Conservation (phyloP, 2,888 invertebrate genomes). For the Tigriopus californicus region DNA sequence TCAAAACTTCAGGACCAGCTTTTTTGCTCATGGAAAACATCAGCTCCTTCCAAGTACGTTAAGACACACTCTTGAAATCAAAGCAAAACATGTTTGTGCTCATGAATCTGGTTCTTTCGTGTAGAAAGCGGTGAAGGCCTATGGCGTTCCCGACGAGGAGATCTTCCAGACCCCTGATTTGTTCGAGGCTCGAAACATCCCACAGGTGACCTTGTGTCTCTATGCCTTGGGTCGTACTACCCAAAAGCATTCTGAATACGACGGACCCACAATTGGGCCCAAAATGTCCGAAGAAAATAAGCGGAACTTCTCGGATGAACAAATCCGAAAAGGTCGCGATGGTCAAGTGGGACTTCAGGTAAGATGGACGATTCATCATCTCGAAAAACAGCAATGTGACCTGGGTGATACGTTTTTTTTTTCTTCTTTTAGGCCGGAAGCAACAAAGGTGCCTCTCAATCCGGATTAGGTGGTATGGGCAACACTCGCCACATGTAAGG, state of each 20-base stretch:
- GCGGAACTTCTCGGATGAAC: slow-evolving; percentile 80
- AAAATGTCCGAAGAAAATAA: slow-evolving; percentile 91
- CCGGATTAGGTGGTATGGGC: slow-evolving; percentile 88
- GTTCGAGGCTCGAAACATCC: slow-evolving; percentile 88
- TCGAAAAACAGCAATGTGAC: slow-evolving; percentile 18
- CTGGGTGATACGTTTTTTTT: slow-evolving; percentile 8
- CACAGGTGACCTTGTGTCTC: slow-evolving; percentile 62
- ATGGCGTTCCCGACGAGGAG: slow-evolving; percentile 84
- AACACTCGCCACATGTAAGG: slow-evolving; percentile 86
- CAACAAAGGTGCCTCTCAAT: slow-evolving; percentile 91
- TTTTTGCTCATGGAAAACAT: slow-evolving; percentile 99
- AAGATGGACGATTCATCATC: neutral
- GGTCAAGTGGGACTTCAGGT: slow-evolving; percentile 30
- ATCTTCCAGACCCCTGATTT: slow-evolving; percentile 93
- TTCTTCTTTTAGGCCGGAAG: slow-evolving; percentile 68
- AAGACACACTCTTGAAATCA: neutral
- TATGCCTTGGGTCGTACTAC: slow-evolving; percentile 90
- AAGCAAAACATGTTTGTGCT: slow-evolving; percentile 15
- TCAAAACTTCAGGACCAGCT: slow-evolving; percentile 44
- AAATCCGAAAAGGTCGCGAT: slow-evolving; percentile 73
- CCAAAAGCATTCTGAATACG: slow-evolving; percentile 80
- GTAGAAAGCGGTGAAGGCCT: slow-evolving; percentile 66
- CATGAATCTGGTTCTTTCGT: slow-evolving; percentile 43
- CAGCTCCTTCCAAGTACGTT: slow-evolving; percentile 54
- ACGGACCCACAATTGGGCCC: slow-evolving; percentile 80